Percentiles rank a stretch among this genome's conserved stretches.
Evolutionary conservation across 1,140 invertebrate genomes (phyloP).

Genomic region (Zaprionus tsacasi): DNA sequence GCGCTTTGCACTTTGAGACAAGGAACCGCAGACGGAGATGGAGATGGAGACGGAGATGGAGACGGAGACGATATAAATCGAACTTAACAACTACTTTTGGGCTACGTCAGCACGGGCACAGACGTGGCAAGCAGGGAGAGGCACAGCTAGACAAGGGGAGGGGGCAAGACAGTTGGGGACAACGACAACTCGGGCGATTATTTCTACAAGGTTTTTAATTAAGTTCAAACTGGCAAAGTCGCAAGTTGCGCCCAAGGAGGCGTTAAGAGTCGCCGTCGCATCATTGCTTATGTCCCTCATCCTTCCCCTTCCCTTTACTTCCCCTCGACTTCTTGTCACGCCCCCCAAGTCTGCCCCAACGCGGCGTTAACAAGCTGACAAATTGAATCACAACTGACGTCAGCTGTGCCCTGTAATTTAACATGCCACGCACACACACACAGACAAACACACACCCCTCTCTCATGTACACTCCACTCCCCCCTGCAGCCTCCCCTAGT

Average conservation of each 20-base stretch:
- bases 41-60: conserved; percentile 29
- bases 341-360: not conserved
- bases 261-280: conserved; percentile 81
- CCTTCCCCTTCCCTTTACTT: conserved; percentile 7
- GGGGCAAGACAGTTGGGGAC: not conserved
- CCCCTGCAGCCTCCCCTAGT: not conserved
- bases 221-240: conserved; percentile 62
- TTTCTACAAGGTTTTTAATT: conserved; percentile 80
- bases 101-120: conserved; percentile 11
- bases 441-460: not conserved
- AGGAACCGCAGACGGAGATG: conserved; percentile 69
- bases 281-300: conserved; percentile 42
- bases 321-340: not conserved
- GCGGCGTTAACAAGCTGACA: conserved; percentile 68
- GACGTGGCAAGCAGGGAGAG: conserved; percentile 8
- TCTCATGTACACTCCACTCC: not conserved
- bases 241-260: conserved; percentile 31
- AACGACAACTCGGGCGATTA: conserved; percentile 44
- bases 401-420: conserved; percentile 65
- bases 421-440: conserved; percentile 39
- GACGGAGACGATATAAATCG: conserved; percentile 57
- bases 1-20: conserved; percentile 77
- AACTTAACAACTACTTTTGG: conserved; percentile 72
- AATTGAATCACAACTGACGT: conserved; percentile 73
- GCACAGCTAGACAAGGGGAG: not conserved